Evolutionary conservation across 2,888 invertebrate genomes (phyloP).

Genomic region (Dorcus parallelipipedus): DNA sequence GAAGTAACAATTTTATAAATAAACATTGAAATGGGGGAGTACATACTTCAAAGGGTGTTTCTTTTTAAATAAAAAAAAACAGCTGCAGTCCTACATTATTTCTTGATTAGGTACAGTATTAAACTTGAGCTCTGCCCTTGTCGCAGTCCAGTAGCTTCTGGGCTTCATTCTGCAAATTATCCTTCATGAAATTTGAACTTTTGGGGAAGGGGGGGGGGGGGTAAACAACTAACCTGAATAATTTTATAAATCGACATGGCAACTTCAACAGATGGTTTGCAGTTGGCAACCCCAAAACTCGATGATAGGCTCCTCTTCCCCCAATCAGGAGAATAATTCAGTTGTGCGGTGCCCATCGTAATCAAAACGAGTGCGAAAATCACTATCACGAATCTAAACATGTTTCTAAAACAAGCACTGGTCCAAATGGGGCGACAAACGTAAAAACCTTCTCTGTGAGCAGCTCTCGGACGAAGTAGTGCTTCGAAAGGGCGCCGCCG

Average conservation of each 20-base stretch:
- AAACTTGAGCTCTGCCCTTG: neutral
- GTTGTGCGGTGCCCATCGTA: constrained; percentile 2
- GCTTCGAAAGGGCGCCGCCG: neutral
- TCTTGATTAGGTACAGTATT: too few species aligned
- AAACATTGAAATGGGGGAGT: too few species aligned
- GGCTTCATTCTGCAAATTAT: neutral
- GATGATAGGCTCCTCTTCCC: constrained; percentile 4
- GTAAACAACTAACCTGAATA: constrained; percentile 11
- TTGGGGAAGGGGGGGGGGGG: neutral
- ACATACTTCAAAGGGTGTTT: too few species aligned
- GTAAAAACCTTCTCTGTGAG: too few species aligned
- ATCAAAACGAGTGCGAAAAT: neutral
- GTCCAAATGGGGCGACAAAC: too few species aligned
- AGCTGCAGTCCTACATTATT: too few species aligned
- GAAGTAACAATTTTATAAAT: too few species aligned
- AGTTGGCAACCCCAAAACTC: constrained; percentile 2
- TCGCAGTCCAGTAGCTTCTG: constrained; percentile 1
- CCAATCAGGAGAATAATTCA: constrained; percentile 15
- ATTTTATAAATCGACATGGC: constrained; percentile 11
- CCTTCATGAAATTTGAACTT: too few species aligned
- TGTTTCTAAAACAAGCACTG: neutral
- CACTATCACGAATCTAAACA: neutral
- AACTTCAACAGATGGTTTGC: constrained; percentile 12
- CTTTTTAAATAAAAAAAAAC: too few species aligned
- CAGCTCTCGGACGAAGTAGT: too few species aligned